Evolutionary conservation across 2,888 invertebrate genomes (phyloP).

Genomic region (Empis stercorea): DNA sequence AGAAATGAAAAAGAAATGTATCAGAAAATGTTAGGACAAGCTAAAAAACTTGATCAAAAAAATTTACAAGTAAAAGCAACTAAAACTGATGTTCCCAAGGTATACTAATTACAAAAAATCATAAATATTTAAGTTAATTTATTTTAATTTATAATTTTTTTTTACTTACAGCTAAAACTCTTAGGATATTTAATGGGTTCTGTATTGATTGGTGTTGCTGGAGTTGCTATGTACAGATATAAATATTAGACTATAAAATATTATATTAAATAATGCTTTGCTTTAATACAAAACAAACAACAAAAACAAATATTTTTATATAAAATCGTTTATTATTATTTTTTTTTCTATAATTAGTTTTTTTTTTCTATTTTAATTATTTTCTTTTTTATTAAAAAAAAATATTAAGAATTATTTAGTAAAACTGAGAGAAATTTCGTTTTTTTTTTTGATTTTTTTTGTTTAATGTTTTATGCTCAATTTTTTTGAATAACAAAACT

Average conservation of each 20-base stretch:
- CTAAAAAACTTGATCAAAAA: constrained; percentile 35
- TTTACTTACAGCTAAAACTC: constrained; percentile 28
- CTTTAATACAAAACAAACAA: too few species aligned
- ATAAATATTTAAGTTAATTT: neutral
- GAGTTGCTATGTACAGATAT: constrained; percentile 62
- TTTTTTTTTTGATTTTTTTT: too few species aligned
- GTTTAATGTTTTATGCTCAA: too few species aligned
- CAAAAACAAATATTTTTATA: too few species aligned
- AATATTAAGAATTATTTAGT: too few species aligned
- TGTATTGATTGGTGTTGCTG: constrained; percentile 56
- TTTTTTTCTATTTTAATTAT: too few species aligned
- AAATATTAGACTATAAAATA: constrained; percentile 34
- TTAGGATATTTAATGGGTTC: constrained; percentile 45
- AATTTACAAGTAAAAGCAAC: constrained; percentile 17
- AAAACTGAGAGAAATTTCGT: too few species aligned
- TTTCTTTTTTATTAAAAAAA: too few species aligned
- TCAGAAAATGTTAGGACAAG: constrained; percentile 50
- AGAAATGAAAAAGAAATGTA: constrained; percentile 51
- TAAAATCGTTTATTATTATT: too few species aligned
- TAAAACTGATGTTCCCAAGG: constrained; percentile 31
- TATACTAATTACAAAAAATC: constrained; percentile 9
- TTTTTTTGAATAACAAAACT: too few species aligned
- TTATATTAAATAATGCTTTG: too few species aligned
- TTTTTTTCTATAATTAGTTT: too few species aligned
- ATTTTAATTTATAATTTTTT: constrained; percentile 1